Conservation (phyloP, 1,140 invertebrate genomes). For the Cephus cinctus region DNA sequence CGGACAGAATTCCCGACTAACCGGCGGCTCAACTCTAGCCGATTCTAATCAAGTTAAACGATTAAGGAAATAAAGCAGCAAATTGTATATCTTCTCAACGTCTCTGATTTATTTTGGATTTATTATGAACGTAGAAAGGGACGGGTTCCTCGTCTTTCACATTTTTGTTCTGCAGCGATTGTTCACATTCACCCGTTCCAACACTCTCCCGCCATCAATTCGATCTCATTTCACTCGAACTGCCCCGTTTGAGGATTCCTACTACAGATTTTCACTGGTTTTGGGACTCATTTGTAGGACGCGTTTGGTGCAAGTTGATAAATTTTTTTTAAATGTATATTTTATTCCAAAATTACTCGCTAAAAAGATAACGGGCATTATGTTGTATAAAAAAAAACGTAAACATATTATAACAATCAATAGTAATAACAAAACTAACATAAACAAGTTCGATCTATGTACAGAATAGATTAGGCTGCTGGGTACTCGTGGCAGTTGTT, state of each 20-base stretch:
- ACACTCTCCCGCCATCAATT: too few species aligned
- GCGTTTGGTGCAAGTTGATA: too few species aligned
- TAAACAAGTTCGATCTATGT: constrained; percentile 1
- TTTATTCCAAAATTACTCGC: not conserved
- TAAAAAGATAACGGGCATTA: not conserved
- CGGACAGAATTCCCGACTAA: constrained; percentile 22
- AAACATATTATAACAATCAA: not conserved
- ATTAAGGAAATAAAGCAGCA: constrained; percentile 27
- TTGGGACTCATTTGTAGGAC: too few species aligned
- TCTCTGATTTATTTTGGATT: too few species aligned
- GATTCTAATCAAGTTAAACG: constrained; percentile 18
- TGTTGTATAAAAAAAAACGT: constrained; percentile 2
- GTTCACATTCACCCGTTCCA: too few species aligned
- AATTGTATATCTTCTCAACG: too few species aligned
- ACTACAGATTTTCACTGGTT: too few species aligned
- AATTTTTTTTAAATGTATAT: not conserved
- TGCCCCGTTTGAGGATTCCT: too few species aligned
- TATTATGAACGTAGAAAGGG: too few species aligned
- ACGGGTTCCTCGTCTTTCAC: too few species aligned
- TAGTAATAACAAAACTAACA: constrained; percentile 1
- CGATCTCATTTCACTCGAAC: too few species aligned
- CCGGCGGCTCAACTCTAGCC: constrained; percentile 14
- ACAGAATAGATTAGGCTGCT: constrained; percentile 1
- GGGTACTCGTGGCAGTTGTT: not conserved
- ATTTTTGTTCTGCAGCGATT: too few species aligned